phyloP scores from a whole-genome alignment of 2,888 invertebrate genomes.

The Eupithecia inturbata region DNA sequence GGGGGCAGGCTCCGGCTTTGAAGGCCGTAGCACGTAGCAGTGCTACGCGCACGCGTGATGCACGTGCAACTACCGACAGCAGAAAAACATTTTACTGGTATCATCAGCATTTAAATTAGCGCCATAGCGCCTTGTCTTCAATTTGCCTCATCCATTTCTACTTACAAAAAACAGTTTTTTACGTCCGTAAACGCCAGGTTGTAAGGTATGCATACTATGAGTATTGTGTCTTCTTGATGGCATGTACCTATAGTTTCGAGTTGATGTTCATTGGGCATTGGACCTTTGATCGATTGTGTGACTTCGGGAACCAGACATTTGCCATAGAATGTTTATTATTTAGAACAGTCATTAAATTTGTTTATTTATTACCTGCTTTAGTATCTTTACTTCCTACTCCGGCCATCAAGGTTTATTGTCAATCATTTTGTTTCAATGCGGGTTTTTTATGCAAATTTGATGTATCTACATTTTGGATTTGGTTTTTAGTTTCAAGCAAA shows the following conservation, averaged over 20 bases:
- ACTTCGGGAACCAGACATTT: background rate
- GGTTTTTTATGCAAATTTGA: slow-evolving; percentile 15
- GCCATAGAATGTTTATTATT: background rate
- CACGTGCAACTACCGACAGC: slow-evolving; percentile 66
- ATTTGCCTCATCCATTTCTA: background rate
- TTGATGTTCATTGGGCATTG: background rate
- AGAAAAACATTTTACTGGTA: slow-evolving; percentile 28
- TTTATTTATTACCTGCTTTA: background rate
- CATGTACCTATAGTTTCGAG: background rate
- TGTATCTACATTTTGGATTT: slow-evolving; percentile 5
- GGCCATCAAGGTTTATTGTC: background rate
- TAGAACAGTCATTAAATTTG: background rate
- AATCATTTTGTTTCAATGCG: slow-evolving; percentile 21
- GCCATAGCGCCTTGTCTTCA: background rate
- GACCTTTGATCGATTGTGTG: background rate
- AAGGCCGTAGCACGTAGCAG: slow-evolving; percentile 62
- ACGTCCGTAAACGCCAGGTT: background rate
- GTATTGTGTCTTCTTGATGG: background rate
- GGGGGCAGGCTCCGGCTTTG: slow-evolving; percentile 43
- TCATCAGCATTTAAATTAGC: background rate
- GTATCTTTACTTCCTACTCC: background rate
- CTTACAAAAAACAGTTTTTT: background rate
- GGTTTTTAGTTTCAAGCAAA: background rate
- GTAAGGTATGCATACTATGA: background rate
- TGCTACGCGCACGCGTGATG: slow-evolving; percentile 67